Percentiles rank a stretch among this genome's conserved stretches.
These are phyloP conservation scores for Caenorhabditis inopinata DNA, from an alignment of 1,140 invertebrate genomes.

Conservation along the genomic window DNA sequence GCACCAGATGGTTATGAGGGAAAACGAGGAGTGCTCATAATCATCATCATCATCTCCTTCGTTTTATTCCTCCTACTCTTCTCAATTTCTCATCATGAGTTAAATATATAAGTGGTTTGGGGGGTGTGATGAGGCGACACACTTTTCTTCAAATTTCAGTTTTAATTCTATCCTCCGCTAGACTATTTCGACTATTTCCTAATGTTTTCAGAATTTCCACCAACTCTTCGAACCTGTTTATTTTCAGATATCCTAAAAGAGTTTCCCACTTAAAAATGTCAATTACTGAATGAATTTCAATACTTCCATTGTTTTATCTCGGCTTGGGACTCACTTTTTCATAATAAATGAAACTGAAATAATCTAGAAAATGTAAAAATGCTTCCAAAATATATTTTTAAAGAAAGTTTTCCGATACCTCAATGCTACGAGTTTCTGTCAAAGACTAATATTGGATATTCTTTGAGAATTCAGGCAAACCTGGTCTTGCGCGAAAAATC, in stretches of 20 bases:
- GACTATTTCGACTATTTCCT: background rate
- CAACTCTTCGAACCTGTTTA: no score
- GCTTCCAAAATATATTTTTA: no score
- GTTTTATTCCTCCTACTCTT: background rate
- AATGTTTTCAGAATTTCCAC: no score
- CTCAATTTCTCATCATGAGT: constrained; percentile 28
- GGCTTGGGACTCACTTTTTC: no score
- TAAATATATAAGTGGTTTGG: constrained; percentile 11
- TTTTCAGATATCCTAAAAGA: no score
- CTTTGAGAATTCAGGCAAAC: constrained; percentile 7
- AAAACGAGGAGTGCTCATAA: constrained; percentile 7
- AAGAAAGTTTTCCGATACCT: background rate
- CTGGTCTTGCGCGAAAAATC: constrained; percentile 33
- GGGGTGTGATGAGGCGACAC: background rate
- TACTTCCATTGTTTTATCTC: no score
- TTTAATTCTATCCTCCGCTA: background rate
- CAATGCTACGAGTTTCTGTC: no score
- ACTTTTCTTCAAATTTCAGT: constrained; percentile 4
- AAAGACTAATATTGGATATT: background rate
- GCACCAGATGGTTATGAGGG: constrained; percentile 30
- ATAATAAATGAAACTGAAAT: no score
- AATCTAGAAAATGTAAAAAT: no score
- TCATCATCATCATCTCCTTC: background rate
- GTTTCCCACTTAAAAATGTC: no score
- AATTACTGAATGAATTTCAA: no score